Percentiles rank a stretch among this genome's conserved stretches.
These are phyloP conservation scores for Anguilla rostrata DNA, from an alignment of 2,113 vertebrate genomes.

Conservation along the genomic window DNA sequence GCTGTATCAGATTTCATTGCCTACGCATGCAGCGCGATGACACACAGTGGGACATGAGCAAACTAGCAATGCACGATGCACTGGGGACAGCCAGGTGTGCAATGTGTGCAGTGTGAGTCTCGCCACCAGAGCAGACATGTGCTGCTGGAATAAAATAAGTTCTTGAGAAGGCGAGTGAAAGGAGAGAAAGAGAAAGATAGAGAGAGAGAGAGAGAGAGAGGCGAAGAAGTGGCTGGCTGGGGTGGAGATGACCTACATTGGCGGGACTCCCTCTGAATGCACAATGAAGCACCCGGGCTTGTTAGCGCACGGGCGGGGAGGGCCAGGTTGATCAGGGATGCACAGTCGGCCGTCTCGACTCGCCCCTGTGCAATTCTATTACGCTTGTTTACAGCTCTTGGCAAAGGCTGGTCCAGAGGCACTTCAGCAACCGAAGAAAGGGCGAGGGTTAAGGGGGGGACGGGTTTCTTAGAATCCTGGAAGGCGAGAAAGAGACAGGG, in stretches of 20 bases:
- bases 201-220: constrained; percentile 17
- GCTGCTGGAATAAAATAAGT: no score
- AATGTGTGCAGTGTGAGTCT: no score
- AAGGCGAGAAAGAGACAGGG: neutral
- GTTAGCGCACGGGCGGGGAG: constrained; percentile 59
- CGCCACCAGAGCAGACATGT: no score
- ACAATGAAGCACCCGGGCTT: constrained; percentile 58
- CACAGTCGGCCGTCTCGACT: constrained; percentile 53
- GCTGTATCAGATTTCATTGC: no score
- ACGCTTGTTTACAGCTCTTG: constrained; percentile 1
- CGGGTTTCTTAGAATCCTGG: neutral
- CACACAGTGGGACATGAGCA: no score
- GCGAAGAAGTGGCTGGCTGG: constrained; percentile 27
- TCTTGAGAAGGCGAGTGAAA: neutral
- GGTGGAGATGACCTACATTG: constrained; percentile 61
- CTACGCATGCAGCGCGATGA: no score
- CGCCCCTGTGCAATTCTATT: constrained; percentile 58
- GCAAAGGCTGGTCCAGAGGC: neutral
- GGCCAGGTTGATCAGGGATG: constrained; percentile 53
- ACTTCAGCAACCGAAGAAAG: neutral
- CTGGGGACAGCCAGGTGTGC: no score
- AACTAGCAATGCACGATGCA: no score
- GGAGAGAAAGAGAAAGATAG: constrained; percentile 9
- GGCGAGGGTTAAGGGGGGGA: neutral
- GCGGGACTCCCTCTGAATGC: constrained; percentile 56